These are phyloP conservation scores for Leucoraja erinaceus DNA, from an alignment of 2,113 vertebrate genomes.

Conservation along the genomic window DNA sequence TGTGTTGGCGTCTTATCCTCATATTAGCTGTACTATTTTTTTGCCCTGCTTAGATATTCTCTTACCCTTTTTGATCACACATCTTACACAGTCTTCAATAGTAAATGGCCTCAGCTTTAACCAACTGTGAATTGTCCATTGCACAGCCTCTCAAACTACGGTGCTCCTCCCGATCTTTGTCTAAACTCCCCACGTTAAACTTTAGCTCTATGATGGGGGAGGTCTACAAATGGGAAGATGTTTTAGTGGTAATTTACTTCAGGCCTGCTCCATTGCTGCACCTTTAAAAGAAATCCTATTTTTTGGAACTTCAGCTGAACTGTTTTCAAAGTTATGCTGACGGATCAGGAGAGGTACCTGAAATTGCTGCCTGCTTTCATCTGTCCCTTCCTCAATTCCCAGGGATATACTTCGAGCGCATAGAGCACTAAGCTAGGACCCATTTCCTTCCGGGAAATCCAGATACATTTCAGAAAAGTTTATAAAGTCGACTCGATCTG, in stretches of 20 bases:
- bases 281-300: background rate
- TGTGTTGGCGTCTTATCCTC: too few species aligned
- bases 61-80: too few species aligned
- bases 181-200: background rate
- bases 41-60: too few species aligned
- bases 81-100: too few species aligned
- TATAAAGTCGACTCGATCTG: too few species aligned
- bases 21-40: too few species aligned
- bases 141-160: too few species aligned
- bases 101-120: too few species aligned
- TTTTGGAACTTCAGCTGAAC: background rate
- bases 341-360: background rate
- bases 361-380: background rate
- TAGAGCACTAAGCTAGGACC: background rate
- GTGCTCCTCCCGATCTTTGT: background rate
- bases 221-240: background rate
- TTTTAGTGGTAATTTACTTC: background rate
- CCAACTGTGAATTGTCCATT: too few species aligned
- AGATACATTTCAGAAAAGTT: too few species aligned
- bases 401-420: background rate
- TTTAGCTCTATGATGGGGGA: background rate
- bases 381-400: background rate
- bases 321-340: background rate
- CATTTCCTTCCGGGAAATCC: too few species aligned
- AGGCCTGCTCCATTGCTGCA: background rate